These are phyloP conservation scores for Euphydryas editha DNA, from an alignment of 2,888 invertebrate species.

Conservation along the genomic window DNA sequence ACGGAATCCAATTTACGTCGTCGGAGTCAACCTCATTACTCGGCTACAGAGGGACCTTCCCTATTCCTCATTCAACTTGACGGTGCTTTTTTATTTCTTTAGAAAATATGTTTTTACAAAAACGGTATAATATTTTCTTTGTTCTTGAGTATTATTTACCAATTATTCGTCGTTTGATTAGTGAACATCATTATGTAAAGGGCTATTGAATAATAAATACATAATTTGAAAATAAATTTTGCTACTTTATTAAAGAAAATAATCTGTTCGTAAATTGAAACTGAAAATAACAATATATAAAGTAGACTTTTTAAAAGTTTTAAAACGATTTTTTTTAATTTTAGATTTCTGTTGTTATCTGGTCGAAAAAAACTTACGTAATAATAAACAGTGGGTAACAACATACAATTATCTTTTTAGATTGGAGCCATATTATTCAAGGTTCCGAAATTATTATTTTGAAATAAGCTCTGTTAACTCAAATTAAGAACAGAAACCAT, in stretches of 20 bases:
- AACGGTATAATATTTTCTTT: slow-evolving; percentile 34
- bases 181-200: neutral
- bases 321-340: no score
- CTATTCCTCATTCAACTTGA: slow-evolving; percentile 31
- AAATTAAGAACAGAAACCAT: neutral
- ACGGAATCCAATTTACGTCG: slow-evolving; percentile 68
- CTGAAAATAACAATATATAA: no score
- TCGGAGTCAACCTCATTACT: slow-evolving; percentile 49
- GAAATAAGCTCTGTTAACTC: neutral
- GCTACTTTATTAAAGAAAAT: no score
- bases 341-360: no score
- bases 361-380: no score
- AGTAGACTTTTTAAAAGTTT: no score
- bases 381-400: no score
- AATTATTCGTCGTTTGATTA: neutral
- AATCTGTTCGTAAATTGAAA: no score
- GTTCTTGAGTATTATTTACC: neutral
- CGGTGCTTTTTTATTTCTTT: slow-evolving; percentile 13
- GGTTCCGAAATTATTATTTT: no score
- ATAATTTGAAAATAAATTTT: neutral
- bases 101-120: slow-evolving; percentile 49
- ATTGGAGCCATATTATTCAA: no score
- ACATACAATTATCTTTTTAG: no score
- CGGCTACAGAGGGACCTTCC: slow-evolving; percentile 43
- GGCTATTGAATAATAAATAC: neutral